Conservation (phyloP, 2,888 invertebrate genomes). For the Aelia acuminata region DNA sequence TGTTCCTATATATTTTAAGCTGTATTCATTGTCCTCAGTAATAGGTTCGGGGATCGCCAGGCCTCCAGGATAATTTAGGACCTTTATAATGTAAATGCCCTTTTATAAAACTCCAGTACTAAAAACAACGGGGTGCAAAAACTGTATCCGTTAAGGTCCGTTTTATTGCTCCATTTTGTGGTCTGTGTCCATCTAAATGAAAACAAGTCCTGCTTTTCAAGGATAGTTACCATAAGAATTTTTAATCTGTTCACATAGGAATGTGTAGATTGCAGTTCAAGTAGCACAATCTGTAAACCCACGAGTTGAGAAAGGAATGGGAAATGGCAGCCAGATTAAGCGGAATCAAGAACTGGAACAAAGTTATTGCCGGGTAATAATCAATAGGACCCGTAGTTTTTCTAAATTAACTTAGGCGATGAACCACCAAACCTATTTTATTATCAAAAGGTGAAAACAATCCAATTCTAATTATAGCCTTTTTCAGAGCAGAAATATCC, state of each 20-base stretch:
- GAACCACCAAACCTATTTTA: too few relatives aligned
- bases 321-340: too few relatives aligned
- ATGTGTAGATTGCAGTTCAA: not conserved
- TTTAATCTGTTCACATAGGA: not conserved
- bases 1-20: conserved; percentile 29
- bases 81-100: conserved; percentile 34
- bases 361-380: too few relatives aligned
- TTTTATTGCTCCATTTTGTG: conserved; percentile 24
- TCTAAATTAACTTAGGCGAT: too few relatives aligned
- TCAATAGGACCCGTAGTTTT: too few relatives aligned
- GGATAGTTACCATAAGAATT: not conserved
- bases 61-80: conserved; percentile 20
- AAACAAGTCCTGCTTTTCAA: not conserved
- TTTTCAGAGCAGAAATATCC: too few relatives aligned
- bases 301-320: not conserved
- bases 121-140: conserved; percentile 21
- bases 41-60: conserved; percentile 27
- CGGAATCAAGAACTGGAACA: too few relatives aligned
- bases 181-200: not conserved
- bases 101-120: conserved; percentile 12
- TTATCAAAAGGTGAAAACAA: too few relatives aligned
- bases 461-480: too few relatives aligned
- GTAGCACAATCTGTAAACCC: not conserved
- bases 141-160: conserved; percentile 25
- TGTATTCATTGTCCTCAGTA: conserved; percentile 32